Evolutionary conservation across 1,140 invertebrate species (phyloP).

Genomic region (Sycobia sp.): DNA sequence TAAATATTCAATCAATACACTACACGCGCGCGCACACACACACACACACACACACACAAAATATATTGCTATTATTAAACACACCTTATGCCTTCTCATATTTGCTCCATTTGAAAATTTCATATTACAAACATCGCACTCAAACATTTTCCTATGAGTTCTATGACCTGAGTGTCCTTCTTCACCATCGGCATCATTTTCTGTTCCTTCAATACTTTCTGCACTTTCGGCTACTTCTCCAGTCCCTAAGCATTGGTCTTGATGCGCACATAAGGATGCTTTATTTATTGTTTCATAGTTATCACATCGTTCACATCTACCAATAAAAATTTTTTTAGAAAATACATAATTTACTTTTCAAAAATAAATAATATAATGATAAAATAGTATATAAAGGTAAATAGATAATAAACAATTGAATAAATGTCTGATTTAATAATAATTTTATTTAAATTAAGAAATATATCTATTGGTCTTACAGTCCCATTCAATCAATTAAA

Average conservation of each 20-base stretch:
- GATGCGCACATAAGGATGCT: conserved; percentile 66
- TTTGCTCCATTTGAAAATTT: conserved; percentile 95
- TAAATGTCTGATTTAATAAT: not conserved
- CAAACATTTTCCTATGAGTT: conserved; percentile 81
- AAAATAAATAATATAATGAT: too few species aligned
- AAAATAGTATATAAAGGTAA: too few species aligned
- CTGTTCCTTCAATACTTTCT: conserved; percentile 50
- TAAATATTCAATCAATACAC: too few species aligned
- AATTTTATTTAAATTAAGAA: not conserved
- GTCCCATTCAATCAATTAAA: too few species aligned
- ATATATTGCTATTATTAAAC: too few species aligned
- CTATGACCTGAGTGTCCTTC: conserved; percentile 61
- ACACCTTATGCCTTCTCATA: conserved; percentile 86
- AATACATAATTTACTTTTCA: not conserved
- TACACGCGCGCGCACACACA: too few species aligned
- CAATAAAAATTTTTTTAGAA: not conserved
- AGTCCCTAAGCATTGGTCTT: conserved; percentile 64
- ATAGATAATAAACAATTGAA: not conserved
- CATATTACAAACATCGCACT: conserved; percentile 94
- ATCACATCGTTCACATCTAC: conserved; percentile 69
- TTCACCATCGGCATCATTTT: conserved; percentile 56
- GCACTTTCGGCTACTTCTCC: conserved; percentile 53
- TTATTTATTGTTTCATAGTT: conserved; percentile 70
- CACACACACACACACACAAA: too few species aligned
- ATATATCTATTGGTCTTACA: too few species aligned